Percentiles rank a stretch among this genome's conserved stretches.
Conservation (phyloP, 2,888 invertebrate species). For the Lasioglossum oenotherae region DNA sequence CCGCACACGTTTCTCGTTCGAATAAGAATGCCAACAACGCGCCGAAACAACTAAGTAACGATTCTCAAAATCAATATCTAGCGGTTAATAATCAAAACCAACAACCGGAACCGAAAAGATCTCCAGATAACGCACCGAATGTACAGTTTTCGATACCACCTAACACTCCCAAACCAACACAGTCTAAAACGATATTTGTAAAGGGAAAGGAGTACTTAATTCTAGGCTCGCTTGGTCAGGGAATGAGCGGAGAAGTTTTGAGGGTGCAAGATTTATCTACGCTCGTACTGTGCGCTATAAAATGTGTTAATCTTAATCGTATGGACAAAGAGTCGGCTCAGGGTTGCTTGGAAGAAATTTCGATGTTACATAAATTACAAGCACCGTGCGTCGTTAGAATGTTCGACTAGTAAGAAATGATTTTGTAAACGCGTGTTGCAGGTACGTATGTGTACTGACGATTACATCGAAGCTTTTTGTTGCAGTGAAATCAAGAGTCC, state of each 20-base stretch:
- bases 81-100: conserved; percentile 20
- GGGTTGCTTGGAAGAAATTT: conserved; percentile 95
- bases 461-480: conserved; percentile 68
- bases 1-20: conserved; percentile 14
- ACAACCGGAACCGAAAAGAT: conserved; percentile 30
- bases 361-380: conserved; percentile 92
- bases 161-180: conserved; percentile 62
- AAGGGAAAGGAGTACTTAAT: conserved; percentile 91
- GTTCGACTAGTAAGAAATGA: conserved; percentile 92
- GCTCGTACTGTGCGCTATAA: conserved; percentile 89
- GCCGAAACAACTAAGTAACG: conserved; percentile 12
- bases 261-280: conserved; percentile 89
- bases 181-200: conserved; percentile 86
- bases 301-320: conserved; percentile 92
- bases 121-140: conserved; percentile 58
- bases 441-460: not conserved
- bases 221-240: conserved; percentile 91
- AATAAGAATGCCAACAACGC: conserved; percentile 21
- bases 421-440: conserved; percentile 14
- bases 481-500: conserved; percentile 88
- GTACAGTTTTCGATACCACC: conserved; percentile 72
- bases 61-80: conserved; percentile 30
- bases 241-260: conserved; percentile 96
- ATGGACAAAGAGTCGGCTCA: conserved; percentile 89
- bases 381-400: conserved; percentile 93